Evolutionary conservation across 2,113 vertebrate genomes (phyloP).

Genomic region (Hippocampus abdominalis): DNA sequence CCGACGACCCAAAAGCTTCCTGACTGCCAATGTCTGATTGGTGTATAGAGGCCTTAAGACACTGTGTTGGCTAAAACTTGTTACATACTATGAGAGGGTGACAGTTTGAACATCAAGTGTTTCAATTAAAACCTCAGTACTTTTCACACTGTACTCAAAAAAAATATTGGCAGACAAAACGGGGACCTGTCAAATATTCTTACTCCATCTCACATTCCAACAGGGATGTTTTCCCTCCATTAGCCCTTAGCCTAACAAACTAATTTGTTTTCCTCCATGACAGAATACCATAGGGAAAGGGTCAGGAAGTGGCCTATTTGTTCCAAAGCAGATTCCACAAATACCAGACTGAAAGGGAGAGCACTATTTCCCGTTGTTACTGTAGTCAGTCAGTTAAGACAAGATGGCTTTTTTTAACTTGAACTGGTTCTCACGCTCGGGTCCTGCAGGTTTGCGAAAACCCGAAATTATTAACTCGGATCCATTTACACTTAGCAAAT

Average conservation of each 20-base stretch:
- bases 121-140: not conserved
- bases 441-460: not conserved
- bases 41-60: too few relatives aligned
- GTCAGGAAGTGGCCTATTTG: slow-evolving; percentile 76
- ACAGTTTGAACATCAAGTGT: not conserved
- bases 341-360: slow-evolving; percentile 73
- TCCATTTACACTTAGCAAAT: too few relatives aligned
- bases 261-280: slow-evolving; percentile 40
- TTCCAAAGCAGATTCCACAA: slow-evolving; percentile 77
- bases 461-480: not conserved
- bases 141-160: not conserved
- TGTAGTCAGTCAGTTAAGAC: slow-evolving; percentile 52
- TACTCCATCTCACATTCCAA: not conserved
- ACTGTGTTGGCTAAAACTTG: not conserved
- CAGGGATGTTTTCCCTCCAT: slow-evolving; percentile 1
- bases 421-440: slow-evolving; percentile 2
- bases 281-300: slow-evolving; percentile 47
- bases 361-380: slow-evolving; percentile 41
- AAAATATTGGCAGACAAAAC: not conserved
- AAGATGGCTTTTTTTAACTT: slow-evolving; percentile 33
- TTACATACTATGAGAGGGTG: not conserved
- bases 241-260: slow-evolving; percentile 18
- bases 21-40: too few relatives aligned
- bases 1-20: too few relatives aligned
- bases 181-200: not conserved